Evolutionary conservation across 1,140 invertebrate species (phyloP).

Genomic region (Proales similis): DNA sequence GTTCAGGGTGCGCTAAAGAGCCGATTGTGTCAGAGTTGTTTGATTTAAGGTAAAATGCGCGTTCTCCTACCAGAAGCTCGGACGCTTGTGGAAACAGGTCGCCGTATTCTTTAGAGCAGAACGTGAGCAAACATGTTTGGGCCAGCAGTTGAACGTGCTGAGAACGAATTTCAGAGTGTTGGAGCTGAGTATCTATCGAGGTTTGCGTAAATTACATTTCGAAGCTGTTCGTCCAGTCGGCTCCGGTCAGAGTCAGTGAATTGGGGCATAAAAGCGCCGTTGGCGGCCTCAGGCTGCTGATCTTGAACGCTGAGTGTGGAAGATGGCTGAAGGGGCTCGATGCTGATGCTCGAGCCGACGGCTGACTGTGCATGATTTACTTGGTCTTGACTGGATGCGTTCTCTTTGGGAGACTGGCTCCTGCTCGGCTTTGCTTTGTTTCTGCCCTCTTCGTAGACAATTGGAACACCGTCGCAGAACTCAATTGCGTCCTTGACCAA

Average conservation of each 20-base stretch:
- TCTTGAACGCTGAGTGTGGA: neutral
- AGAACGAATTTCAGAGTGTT: no score
- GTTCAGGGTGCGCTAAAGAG: no score
- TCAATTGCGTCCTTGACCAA: constrained; percentile 37
- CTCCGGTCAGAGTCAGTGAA: constrained; percentile 2
- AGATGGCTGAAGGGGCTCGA: neutral
- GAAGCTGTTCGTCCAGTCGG: constrained; percentile 28
- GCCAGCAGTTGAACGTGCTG: constrained; percentile 29
- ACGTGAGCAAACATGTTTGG: constrained; percentile 10
- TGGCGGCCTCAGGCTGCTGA: neutral
- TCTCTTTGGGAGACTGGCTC: constrained; percentile 11
- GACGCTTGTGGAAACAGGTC: constrained; percentile 8
- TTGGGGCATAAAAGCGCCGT: constrained; percentile 10
- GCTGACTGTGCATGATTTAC: constrained; percentile 1
- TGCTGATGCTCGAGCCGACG: no score
- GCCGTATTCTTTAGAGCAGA: constrained; percentile 10
- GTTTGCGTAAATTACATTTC: constrained; percentile 6
- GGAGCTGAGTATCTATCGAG: neutral
- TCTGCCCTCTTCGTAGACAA: constrained; percentile 19
- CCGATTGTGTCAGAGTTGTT: no score
- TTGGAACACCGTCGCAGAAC: constrained; percentile 26
- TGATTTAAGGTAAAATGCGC: no score
- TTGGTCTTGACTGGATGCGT: neutral
- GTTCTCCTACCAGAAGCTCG: constrained; percentile 4
- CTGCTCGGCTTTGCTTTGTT: constrained; percentile 18